These are phyloP conservation scores for Pithys albifrons DNA, from an alignment of 2,113 vertebrate species.

Conservation along the genomic window DNA sequence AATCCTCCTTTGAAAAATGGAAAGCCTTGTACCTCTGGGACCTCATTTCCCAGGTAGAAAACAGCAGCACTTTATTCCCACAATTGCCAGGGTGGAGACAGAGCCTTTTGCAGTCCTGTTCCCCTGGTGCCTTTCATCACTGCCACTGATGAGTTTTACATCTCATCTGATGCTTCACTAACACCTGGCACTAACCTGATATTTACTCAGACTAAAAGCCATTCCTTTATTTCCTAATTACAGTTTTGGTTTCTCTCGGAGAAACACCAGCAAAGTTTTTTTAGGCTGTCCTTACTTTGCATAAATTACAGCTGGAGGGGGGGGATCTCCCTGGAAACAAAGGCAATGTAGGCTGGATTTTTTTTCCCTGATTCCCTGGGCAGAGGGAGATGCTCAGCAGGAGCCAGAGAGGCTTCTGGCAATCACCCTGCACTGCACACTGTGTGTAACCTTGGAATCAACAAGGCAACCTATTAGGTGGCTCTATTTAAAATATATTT, in stretches of 20 bases:
- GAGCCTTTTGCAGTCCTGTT: background rate
- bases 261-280: background rate
- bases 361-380: background rate
- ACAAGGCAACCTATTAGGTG: background rate
- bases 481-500: background rate
- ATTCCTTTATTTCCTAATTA: background rate
- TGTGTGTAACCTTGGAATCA: background rate
- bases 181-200: background rate
- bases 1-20: background rate
- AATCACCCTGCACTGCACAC: background rate
- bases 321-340: background rate
- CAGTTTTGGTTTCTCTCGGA: background rate
- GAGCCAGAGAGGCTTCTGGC: background rate
- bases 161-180: background rate
- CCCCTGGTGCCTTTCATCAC: background rate
- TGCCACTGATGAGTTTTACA: background rate
- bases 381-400: background rate
- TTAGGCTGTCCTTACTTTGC: background rate
- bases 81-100: background rate
- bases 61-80: background rate
- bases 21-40: background rate
- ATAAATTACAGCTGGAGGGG: background rate
- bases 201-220: background rate
- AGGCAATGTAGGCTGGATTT: background rate
- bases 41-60: conserved; percentile 22